Conservation (phyloP, 2,888 invertebrate species). For the Escarpia spicata region DNA sequence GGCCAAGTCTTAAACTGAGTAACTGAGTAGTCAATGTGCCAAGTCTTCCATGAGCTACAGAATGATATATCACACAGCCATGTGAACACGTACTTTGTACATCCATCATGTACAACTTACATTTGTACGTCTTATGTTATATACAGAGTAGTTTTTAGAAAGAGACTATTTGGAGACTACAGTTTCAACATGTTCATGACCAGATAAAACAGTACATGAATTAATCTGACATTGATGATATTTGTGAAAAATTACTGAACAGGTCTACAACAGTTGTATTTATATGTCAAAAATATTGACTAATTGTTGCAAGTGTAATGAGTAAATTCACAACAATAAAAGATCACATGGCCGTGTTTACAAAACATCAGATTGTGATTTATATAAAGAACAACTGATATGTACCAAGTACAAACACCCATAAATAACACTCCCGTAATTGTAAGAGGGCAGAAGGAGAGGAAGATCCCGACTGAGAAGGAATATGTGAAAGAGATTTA, state of each 20-base stretch:
- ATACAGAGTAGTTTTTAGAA: neutral
- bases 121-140: neutral
- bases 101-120: neutral
- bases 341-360: neutral
- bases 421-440: neutral
- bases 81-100: neutral
- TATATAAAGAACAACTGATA: neutral
- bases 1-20: neutral
- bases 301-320: neutral
- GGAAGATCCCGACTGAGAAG: too few species aligned
- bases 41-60: neutral
- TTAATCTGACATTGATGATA: neutral
- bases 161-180: neutral
- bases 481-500: too few species aligned
- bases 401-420: neutral
- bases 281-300: neutral
- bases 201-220: neutral
- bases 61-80: neutral
- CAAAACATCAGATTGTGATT: neutral
- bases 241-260: neutral
- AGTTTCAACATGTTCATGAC: neutral
- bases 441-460: neutral
- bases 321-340: neutral
- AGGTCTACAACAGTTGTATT: neutral
- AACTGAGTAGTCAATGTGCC: too few species aligned